These are phyloP conservation scores for Calephelis virginiensis DNA, from an alignment of 1,140 invertebrate genomes.

Conservation along the genomic window DNA sequence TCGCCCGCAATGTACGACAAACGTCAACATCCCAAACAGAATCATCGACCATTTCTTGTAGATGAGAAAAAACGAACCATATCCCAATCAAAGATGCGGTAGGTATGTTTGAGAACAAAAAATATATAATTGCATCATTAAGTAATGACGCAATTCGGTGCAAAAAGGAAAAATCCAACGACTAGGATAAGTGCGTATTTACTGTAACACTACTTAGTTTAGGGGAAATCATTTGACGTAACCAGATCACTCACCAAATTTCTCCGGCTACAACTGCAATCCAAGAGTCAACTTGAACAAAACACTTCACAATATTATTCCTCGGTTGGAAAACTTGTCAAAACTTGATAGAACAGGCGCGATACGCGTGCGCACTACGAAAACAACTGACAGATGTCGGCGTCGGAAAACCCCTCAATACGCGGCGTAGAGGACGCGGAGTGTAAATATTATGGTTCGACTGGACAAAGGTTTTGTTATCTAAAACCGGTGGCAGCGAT, in stretches of 20 bases:
- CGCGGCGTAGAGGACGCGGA: conserved; percentile 47
- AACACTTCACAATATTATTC: conserved; percentile 58
- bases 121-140: no score
- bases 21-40: neutral
- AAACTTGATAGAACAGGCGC: conserved; percentile 58
- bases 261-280: conserved; percentile 53
- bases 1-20: neutral
- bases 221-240: neutral
- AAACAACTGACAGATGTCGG: conserved; percentile 69
- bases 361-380: conserved; percentile 65
- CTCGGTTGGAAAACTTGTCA: conserved; percentile 57
- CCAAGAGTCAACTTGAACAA: conserved; percentile 38
- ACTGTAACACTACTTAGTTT: neutral
- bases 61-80: no score
- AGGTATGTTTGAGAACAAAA: neutral
- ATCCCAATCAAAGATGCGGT: no score
- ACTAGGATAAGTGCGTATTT: neutral
- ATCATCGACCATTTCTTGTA: no score
- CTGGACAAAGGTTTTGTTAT: conserved; percentile 77
- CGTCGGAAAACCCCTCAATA: conserved; percentile 72
- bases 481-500: conserved; percentile 66
- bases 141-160: conserved; percentile 34
- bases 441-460: conserved; percentile 71
- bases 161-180: conserved; percentile 32
- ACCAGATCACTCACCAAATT: conserved; percentile 47